These are phyloP conservation scores for Ara ararauna DNA, from an alignment of 2,797 vertebrate genomes.

Conservation along the genomic window DNA sequence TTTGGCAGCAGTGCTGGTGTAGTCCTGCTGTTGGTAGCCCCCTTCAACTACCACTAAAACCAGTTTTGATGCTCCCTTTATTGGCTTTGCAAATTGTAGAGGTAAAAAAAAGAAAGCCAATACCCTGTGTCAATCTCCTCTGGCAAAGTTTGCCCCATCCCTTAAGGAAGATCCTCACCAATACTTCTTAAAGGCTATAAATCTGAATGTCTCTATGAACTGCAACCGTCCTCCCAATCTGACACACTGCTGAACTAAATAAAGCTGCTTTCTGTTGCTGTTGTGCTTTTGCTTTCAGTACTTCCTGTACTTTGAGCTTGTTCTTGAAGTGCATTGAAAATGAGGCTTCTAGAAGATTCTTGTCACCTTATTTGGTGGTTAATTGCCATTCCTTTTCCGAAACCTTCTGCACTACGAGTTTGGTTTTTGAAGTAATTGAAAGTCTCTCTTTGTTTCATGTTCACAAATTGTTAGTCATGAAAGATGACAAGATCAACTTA, in stretches of 20 bases:
- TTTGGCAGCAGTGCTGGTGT: background rate
- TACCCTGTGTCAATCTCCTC: background rate
- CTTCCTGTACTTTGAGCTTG: constrained; percentile 46
- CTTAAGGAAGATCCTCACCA: rapidly evolving
- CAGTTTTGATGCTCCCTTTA: background rate
- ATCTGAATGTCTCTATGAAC: background rate
- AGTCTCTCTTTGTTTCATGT: constrained; percentile 76
- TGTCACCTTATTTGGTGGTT: constrained; percentile 72
- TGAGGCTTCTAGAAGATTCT: constrained; percentile 65
- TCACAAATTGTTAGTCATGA: constrained; percentile 73
- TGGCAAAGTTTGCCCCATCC: background rate
- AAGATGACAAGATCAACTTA: constrained; percentile 75
- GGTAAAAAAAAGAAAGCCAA: background rate
- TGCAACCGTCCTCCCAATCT: background rate
- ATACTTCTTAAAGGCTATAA: background rate
- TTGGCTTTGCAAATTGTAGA: background rate
- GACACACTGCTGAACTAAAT: background rate
- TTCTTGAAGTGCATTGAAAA: constrained; percentile 57
- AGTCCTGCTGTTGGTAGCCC: background rate
- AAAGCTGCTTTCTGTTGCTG: background rate
- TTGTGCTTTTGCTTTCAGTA: background rate
- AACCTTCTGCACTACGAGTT: constrained; percentile 61
- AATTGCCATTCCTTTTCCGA: constrained; percentile 72
- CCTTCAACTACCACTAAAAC: background rate
- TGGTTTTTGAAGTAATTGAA: constrained; percentile 76